Base-by-base conservation (phyloP, 1,140 invertebrate species). In the Drosophila tristis region DNA sequence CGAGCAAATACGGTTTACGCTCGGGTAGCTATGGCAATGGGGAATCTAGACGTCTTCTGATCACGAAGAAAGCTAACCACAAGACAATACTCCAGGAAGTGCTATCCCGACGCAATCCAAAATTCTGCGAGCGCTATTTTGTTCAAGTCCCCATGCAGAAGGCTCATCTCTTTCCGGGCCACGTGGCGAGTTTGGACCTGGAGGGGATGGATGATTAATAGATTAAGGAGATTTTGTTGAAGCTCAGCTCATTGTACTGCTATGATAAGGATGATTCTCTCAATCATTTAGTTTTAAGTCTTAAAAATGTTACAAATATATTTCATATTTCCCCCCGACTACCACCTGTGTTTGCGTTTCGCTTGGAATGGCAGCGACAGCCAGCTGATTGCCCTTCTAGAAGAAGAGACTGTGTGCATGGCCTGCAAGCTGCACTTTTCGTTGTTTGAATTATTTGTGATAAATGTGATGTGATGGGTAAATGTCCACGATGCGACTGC, bases 21-120 rank as follows among this genome's bases (percentile, higher is more conserved):
- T 95, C 94, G 6, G 93, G 80, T 54, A 95, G 95, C 74, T 94
- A 94, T 70, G 94, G 95, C 0, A 91, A 91, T 11, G 93, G 91
- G 0, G 85, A 92, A 3, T 64, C 89, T 4, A 87, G 94, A 5
- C 93, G 92, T 55, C 66, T 94, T 43, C 91, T 94, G 4, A 90
- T 94, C 0, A 82, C 75, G 5, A 92, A 92, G 25, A 92, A 91
- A 56, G 62, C 90, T 5, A 55, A 43, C 48, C 58, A 76, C 31
- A 49, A 60, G 4, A 55, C 26, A 9, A 92, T 92, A 49, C 58
- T 92, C 1, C 59, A 39, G 0, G 91, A 92, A 59, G 68, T 92
- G 8, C 67, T 92, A 2, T 55, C 45, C 13, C 68, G 74, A 0
- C 77, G 81, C 1, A 90, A 92, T 53, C 64, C 66, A 0, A 90